Base-by-base conservation (phyloP, 2,113 vertebrate genomes). In the Rhabdornis inornatus region DNA sequence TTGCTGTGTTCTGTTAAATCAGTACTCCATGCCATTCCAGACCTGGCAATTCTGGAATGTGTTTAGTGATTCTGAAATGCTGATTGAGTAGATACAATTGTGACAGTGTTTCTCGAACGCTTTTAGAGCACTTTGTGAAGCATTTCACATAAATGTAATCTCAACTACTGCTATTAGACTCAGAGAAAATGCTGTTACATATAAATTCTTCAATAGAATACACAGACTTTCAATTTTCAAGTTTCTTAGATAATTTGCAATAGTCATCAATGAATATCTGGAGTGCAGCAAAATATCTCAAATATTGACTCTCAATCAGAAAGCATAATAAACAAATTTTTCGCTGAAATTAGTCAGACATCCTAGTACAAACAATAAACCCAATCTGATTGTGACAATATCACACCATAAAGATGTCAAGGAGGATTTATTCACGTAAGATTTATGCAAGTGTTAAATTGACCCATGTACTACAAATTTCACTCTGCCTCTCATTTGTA, bases 281-380 rank as follows among this genome's bases (percentile, higher is more conserved):
- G 96, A 89, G n/a, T 79, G 15, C 28, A 89, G 39, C 31, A 75
- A 95, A 96, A 95, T 96, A 83, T 68, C 45, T 95, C 59, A 59
- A 57, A 68, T 78, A 42, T 44, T 57, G 71, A 69, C 77, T 87
- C 61, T 94, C 74, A 47, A 87, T 89, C n/a, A 59, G 47, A 85
- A 91, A 96, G 39, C 18, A 9, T 60, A 92, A 95, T 90, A 86
- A 69, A 82, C 4, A 90, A 57, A 86, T 59, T 42, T 94, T 89
- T 94, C 31, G 91, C 55, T 52, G 37, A 40, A 74, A 6, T 53
- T 61, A 53, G 9, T 77, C 42, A 78, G 30, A 49, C 12, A 37
- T 45, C 35, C 45, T 63, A 35, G 15, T 47, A 47, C 12, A 92
- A 79, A 56, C 22, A 70, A 24, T 49, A 44, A 71, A 76, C 6